Conservation (phyloP, 2,888 invertebrate species). For the Lomographa bimaculata region DNA sequence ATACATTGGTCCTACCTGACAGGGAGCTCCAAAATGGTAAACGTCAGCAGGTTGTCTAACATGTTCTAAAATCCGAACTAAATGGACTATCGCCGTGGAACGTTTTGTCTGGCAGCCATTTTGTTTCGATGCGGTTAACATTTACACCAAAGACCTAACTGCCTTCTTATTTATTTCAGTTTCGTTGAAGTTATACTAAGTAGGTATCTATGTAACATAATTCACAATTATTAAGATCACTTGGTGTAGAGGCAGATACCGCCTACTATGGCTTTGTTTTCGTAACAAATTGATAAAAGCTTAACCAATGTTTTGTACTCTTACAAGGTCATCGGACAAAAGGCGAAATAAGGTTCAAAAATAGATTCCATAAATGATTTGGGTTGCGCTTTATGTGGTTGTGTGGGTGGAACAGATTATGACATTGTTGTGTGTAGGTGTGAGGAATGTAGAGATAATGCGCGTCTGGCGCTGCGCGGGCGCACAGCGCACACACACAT, state of each 20-base stretch:
- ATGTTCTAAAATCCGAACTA: conserved; percentile 1
- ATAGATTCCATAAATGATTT: conserved; percentile 36
- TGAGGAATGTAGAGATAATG: conserved; percentile 45
- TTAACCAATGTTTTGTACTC: conserved; percentile 17
- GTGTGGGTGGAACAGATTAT: conserved; percentile 38
- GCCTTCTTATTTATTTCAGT: conserved; percentile 3
- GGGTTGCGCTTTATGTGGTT: conserved; percentile 35
- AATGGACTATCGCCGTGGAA: not conserved
- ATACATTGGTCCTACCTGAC: too few species aligned
- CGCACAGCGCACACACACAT: conserved; percentile 44
- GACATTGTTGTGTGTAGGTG: conserved; percentile 39
- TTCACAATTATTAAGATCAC: too few species aligned
- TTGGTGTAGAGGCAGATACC: too few species aligned
- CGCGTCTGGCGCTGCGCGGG: conserved; percentile 45
- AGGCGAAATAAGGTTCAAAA: conserved; percentile 23
- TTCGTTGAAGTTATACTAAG: too few species aligned
- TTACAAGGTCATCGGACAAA: conserved; percentile 23
- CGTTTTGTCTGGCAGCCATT: conserved; percentile 14
- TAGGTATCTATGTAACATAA: too few species aligned
- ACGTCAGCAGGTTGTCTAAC: not conserved
- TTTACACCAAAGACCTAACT: conserved; percentile 6
- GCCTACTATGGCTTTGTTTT: conserved; percentile 17
- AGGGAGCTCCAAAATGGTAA: not conserved
- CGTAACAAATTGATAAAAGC: conserved; percentile 17
- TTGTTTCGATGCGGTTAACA: conserved; percentile 15